phyloP scores from a whole-genome alignment of 2,888 invertebrate genomes.

The Oxyteleia sp. region DNA sequence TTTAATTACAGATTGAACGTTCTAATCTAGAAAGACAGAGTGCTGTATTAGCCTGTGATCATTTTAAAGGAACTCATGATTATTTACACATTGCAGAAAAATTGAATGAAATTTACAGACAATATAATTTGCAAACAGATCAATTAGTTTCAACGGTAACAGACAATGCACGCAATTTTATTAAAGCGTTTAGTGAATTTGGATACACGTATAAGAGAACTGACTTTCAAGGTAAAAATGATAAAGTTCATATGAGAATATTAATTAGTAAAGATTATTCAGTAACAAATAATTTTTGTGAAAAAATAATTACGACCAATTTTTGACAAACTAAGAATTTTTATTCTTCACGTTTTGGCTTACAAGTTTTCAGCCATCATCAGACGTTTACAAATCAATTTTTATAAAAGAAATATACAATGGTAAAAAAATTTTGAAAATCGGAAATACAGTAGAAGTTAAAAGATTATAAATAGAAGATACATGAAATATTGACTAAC shows the following conservation, averaged over 20 bases:
- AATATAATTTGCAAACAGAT: constrained; percentile 9
- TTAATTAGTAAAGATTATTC: constrained; percentile 3
- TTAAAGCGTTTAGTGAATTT: constrained; percentile 21
- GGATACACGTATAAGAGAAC: background rate
- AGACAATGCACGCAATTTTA: constrained; percentile 31
- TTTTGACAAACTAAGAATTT: too few relatives aligned
- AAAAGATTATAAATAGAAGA: too few relatives aligned
- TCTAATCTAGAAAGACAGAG: background rate
- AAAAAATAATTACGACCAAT: background rate
- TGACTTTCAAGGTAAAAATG: constrained; percentile 6
- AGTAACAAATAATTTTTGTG: background rate
- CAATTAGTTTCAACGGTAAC: constrained; percentile 23
- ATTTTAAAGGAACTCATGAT: constrained; percentile 24
- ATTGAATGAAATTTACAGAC: constrained; percentile 1
- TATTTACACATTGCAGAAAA: constrained; percentile 26
- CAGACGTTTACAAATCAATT: too few relatives aligned
- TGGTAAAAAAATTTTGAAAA: too few relatives aligned
- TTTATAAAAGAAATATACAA: too few relatives aligned
- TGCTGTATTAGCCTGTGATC: constrained; percentile 21
- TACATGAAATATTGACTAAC: too few relatives aligned
- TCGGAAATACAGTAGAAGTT: too few relatives aligned
- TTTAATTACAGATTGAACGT: constrained; percentile 20
- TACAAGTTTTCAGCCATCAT: too few relatives aligned
- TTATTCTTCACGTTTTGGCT: too few relatives aligned
- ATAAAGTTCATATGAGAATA: background rate